Evolutionary conservation across 2,113 vertebrate genomes (phyloP).

Genomic region (Panthera tigris): DNA sequence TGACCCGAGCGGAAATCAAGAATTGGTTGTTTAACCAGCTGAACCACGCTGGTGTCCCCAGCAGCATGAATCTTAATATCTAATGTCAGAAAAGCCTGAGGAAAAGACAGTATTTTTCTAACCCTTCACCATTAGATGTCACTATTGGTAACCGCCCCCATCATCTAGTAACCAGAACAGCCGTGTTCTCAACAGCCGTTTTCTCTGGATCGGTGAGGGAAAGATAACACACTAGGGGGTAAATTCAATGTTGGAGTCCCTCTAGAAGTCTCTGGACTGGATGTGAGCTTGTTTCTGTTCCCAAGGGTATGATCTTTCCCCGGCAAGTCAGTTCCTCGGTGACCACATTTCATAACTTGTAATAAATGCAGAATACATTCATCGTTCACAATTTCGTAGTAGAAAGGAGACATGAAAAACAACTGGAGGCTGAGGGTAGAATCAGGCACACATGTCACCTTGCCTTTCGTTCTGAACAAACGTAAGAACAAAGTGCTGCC

Average conservation of each 20-base stretch:
- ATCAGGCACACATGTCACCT: not conserved
- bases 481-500: not conserved
- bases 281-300: not conserved
- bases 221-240: not conserved
- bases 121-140: not conserved
- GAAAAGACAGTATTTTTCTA: not conserved
- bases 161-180: not conserved
- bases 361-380: not conserved
- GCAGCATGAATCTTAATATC: not conserved
- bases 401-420: not conserved
- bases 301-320: not conserved
- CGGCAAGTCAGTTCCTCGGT: not conserved
- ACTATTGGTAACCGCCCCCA: not conserved
- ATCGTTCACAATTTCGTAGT: not conserved
- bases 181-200: not conserved
- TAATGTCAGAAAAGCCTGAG: not conserved
- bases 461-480: not conserved
- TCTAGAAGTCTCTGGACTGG: not conserved
- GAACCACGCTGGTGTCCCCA: not conserved
- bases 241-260: not conserved
- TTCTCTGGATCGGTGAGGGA: not conserved
- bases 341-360: not conserved
- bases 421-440: not conserved
- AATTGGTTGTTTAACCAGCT: no score
- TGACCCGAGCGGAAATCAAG: no score